Evolutionary conservation across 1,140 invertebrate genomes (phyloP).

Genomic region (Pseudomyrmex concolor): DNA sequence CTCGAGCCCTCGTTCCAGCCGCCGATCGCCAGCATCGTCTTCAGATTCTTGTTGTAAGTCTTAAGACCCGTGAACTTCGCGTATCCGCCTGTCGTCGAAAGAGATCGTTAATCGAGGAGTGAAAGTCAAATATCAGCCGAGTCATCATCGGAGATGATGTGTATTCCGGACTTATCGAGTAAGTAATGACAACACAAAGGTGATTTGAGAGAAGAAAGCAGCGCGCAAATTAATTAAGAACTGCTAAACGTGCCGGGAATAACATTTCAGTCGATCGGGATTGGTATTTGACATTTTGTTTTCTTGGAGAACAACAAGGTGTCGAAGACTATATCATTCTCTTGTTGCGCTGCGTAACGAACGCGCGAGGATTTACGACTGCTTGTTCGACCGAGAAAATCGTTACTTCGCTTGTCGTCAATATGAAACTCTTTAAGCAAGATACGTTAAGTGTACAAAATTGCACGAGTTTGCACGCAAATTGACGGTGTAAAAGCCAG

Average conservation of each 20-base stretch:
- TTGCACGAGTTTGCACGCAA: not conserved
- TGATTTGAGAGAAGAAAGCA: not conserved
- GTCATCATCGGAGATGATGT: constrained; percentile 21
- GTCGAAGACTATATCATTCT: not conserved
- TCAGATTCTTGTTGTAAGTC: constrained; percentile 96
- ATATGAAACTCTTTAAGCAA: not conserved
- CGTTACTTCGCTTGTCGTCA: not conserved
- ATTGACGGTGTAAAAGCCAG: not conserved
- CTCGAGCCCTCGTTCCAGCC: constrained; percentile 98
- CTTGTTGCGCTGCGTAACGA: not conserved
- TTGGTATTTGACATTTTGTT: not conserved
- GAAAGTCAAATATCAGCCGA: constrained; percentile 43
- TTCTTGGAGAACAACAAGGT: not conserved
- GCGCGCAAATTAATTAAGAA: too few relatives aligned
- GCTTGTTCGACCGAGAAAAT: not conserved
- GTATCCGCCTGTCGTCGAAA: constrained; percentile 90
- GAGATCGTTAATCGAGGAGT: constrained; percentile 37
- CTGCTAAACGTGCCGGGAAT: not conserved
- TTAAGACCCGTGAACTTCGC: constrained; percentile 97
- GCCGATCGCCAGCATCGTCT: constrained; percentile 96
- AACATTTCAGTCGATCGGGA: constrained; percentile 1
- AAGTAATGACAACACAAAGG: not conserved
- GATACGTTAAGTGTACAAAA: not conserved
- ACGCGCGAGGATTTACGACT: not conserved
- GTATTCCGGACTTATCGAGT: not conserved